Evolutionary conservation across 2,113 vertebrate species (phyloP).

Genomic region (Merops nubicus): DNA sequence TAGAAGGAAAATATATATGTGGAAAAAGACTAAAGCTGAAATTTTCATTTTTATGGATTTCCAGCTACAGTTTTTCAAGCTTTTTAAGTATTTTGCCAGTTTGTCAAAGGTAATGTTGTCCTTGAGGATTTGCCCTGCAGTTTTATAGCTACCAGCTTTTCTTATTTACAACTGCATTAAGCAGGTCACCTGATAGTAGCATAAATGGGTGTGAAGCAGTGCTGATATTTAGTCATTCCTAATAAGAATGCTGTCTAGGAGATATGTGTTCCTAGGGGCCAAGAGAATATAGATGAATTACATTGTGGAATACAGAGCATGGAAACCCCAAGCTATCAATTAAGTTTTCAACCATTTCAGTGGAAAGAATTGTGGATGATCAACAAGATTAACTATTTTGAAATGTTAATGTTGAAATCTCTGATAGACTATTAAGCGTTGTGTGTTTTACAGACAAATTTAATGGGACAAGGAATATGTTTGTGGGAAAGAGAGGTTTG

Average conservation of each 20-base stretch:
- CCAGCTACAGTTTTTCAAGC: not conserved
- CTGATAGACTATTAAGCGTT: not conserved
- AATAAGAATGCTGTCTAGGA: constrained; percentile 2
- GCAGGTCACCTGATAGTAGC: constrained; percentile 15
- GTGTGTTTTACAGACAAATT: not conserved
- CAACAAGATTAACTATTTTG: not conserved
- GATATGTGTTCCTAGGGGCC: constrained; percentile 4
- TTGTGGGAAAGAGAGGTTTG: not conserved
- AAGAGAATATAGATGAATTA: constrained; percentile 7
- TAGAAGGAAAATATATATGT: not conserved
- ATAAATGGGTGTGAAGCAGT: constrained; percentile 2
- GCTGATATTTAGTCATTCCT: constrained; percentile 57
- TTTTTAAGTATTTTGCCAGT: constrained; percentile 39
- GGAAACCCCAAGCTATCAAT: not conserved
- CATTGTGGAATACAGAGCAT: not conserved
- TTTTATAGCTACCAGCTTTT: constrained; percentile 31
- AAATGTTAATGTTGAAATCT: not conserved
- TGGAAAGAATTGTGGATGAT: not conserved
- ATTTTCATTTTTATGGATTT: constrained; percentile 27
- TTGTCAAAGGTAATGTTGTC: constrained; percentile 45
- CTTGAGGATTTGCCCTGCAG: constrained; percentile 38
- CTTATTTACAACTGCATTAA: constrained; percentile 58
- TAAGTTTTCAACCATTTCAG: not conserved
- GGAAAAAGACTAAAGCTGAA: not conserved
- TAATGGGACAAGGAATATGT: not conserved